Conservation (phyloP, 2,888 invertebrate species). For the Halocaridina rubra region DNA sequence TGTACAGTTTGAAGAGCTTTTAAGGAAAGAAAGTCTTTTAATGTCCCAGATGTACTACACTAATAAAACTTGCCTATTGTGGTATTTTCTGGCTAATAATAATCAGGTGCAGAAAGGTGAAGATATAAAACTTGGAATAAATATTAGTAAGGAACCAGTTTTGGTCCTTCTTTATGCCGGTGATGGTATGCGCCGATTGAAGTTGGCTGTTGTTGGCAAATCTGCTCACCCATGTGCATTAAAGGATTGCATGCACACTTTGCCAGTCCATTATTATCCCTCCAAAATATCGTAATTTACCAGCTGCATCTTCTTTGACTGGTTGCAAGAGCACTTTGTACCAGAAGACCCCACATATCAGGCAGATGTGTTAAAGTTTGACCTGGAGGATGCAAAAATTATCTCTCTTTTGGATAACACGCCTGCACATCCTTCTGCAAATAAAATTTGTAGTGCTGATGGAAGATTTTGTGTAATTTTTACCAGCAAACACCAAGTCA, state of each 20-base stretch:
- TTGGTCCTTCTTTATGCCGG: no score
- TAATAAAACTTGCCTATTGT: no score
- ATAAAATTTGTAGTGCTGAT: no score
- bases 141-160: no score
- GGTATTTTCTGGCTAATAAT: no score
- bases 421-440: background rate
- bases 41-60: no score
- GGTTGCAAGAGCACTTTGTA: background rate
- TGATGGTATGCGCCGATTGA: background rate
- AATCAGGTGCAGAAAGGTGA: no score
- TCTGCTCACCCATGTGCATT: background rate
- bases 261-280: background rate
- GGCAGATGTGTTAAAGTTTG: background rate
- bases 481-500: no score
- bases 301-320: background rate
- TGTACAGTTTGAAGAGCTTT: no score
- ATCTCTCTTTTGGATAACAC: background rate
- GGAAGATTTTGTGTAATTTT: no score
- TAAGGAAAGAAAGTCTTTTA: no score
- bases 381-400: background rate
- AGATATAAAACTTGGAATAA: no score
- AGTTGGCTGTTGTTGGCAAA: background rate
- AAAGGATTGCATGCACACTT: background rate
- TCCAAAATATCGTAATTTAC: background rate
- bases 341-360: background rate